Evolutionary conservation across 2,797 vertebrate species (phyloP).

Genomic region (Echiichthys vipera): DNA sequence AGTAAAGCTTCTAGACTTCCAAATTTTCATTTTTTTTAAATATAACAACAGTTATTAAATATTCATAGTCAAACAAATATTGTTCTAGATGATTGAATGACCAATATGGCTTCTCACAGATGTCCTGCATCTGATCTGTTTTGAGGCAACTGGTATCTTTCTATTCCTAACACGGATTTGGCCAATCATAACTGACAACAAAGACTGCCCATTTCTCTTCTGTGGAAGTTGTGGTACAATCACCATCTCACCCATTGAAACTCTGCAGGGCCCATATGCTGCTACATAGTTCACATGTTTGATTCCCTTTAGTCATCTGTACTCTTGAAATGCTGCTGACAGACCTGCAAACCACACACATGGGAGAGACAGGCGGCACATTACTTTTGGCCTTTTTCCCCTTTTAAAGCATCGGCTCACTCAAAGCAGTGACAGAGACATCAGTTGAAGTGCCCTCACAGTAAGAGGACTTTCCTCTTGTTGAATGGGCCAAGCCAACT

Average conservation of each 20-base stretch:
- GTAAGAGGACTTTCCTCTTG: slow-evolving; percentile 25
- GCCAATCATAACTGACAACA: background rate
- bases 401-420: slow-evolving; percentile 59
- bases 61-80: background rate
- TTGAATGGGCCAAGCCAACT: slow-evolving; percentile 43
- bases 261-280: slow-evolving; percentile 29
- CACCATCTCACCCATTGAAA: slow-evolving; percentile 25
- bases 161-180: background rate
- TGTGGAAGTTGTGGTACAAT: background rate
- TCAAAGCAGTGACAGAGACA: slow-evolving; percentile 63
- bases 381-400: slow-evolving; percentile 49
- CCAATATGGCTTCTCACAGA: background rate
- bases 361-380: slow-evolving; percentile 46
- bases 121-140: background rate
- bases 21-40: background rate
- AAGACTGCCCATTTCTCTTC: background rate
- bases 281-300: slow-evolving; percentile 50
- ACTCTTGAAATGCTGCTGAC: slow-evolving; percentile 64
- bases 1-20: background rate
- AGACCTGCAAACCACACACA: slow-evolving; percentile 73
- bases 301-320: slow-evolving; percentile 68
- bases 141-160: background rate
- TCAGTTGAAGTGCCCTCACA: slow-evolving; percentile 59
- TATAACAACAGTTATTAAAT: background rate
- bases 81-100: background rate